Evolutionary conservation across 2,113 vertebrate species (phyloP).

Genomic region (Elephantulus edwardii): DNA sequence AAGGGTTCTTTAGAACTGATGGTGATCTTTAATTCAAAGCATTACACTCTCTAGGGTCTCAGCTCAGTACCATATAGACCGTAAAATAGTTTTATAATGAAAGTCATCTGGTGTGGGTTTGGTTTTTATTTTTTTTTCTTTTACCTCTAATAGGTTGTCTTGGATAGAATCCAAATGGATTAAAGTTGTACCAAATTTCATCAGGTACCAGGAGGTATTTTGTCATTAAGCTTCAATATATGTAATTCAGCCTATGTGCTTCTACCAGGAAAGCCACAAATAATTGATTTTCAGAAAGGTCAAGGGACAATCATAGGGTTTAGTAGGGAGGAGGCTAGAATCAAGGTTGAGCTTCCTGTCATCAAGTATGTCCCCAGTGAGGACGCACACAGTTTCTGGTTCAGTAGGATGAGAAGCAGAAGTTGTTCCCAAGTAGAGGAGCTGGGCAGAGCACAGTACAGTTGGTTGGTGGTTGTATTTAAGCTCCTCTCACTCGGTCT

Average conservation of each 20-base stretch:
- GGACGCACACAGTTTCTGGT: background rate
- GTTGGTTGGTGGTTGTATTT: background rate
- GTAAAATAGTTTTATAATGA: constrained; percentile 66
- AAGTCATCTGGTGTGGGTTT: constrained; percentile 64
- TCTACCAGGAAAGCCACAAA: constrained; percentile 56
- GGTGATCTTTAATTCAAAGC: constrained; percentile 64
- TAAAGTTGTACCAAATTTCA: constrained; percentile 65
- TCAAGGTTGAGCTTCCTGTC: background rate
- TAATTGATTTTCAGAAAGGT: constrained; percentile 64
- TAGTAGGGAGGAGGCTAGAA: background rate
- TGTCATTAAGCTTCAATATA: constrained; percentile 64
- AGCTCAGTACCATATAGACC: constrained; percentile 52
- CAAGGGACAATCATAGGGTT: background rate
- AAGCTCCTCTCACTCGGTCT: background rate
- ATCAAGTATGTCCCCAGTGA: background rate
- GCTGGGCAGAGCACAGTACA: background rate
- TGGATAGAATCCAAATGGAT: constrained; percentile 66
- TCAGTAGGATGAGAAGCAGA: background rate
- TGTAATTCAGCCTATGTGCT: constrained; percentile 52
- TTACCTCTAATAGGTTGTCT: constrained; percentile 55
- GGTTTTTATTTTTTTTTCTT: constrained; percentile 15
- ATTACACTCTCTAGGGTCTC: constrained; percentile 42
- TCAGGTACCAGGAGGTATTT: constrained; percentile 59
- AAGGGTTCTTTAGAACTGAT: constrained; percentile 17
- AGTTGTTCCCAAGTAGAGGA: background rate